Base-by-base conservation (phyloP, 2,113 vertebrate species). In the Ardeotis arabs region DNA sequence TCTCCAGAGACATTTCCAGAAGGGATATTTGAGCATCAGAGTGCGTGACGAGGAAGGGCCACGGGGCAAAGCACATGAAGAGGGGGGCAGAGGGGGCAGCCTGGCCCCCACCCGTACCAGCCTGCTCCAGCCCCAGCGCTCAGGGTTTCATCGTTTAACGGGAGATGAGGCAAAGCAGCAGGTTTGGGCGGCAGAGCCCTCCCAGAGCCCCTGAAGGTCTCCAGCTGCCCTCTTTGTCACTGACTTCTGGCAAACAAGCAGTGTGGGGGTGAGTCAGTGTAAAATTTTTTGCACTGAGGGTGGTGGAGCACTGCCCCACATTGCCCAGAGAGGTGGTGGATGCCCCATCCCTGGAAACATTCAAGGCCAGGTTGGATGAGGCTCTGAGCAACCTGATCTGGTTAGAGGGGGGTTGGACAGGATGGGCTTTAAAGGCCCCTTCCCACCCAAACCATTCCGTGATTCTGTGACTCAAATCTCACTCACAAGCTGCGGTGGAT, bases 401-500 rank as follows among this genome's bases (percentile, higher is more conserved):
- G 41, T 44, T 44, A 14, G 41, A 14, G 41, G 12, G 41, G 41
- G 41, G 41, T 15, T 44, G 41, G 41, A 44, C 41, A 12, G 15
- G 41, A 44, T 44, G 41, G 41, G 6, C 41, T 44, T 44, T 44
- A 44, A 44, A 44, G 41, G 14, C 15, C 41, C 41, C 14, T 44
- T 44, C 41, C 41, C 14, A 44, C 41, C 41, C 41, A 44, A 44
- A 44, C 41, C 14, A 16, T 44, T 44, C 6, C 6, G 41, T 44
- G 41, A 44, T 44, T 44, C 41, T 44, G 14, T 24, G 22, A 62
- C 22, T 33, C 0, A 7, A n/a, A 27, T 29, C 47, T 78, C 28
- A 14, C 22, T 55, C 24, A 5, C 0, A 1, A 55, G 44, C 53
- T 72, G 44, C 4, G 12, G 22, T 0, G 1, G 31, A 7, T 3